Base-by-base conservation (phyloP, 1,140 invertebrate genomes). In the Cotesia chilonis region DNA sequence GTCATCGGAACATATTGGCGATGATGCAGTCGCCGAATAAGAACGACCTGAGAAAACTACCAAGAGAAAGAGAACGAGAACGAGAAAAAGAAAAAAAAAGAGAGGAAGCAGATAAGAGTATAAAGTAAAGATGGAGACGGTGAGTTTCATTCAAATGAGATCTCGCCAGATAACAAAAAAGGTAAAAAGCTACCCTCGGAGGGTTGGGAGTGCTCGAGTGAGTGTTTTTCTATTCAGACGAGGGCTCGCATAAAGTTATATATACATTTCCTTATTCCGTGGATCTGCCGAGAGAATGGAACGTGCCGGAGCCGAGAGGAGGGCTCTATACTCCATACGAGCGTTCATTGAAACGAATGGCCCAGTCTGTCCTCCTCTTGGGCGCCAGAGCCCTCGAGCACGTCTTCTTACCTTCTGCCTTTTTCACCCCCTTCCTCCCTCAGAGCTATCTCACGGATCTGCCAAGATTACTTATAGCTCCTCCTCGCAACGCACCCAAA, bases 281-380 rank as follows among this genome's bases (percentile, higher is more conserved):
- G 72, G 68, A 68, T 61, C 55, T 59, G 55, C 54, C 17, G 36
- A 41, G 72, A 75, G 79, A 78, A 78, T 75, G 68, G 69, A 67
- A 71, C 67, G 75, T 69, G 71, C 74, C 68, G 74, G 63, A 74
- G 75, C 51, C 73, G 38, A 57, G 68, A 71, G 72, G 64, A 61
- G 73, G 64, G 66, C 74, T 75, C 78, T 3, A 28, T 28, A 80
- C 81, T 75, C 75, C 78, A 68, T 70, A 75, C 74, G 72, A 66
- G 66, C 79, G 81, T 83, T 83, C 81, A 84, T 84, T 83, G 83
- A 85, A 84, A 85, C 82, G 82, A 83, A 85, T 83, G 78, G 81
- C 77, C 77, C 78, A 78, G 79, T 82, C 76, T 73, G 72, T 77
- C 76, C 75, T 76, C 77, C 73, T 76, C 71, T 35, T 76, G 76